These are phyloP conservation scores for Ctenosaura bakeri DNA, from an alignment of 2,797 vertebrate genomes.

Conservation along the genomic window DNA sequence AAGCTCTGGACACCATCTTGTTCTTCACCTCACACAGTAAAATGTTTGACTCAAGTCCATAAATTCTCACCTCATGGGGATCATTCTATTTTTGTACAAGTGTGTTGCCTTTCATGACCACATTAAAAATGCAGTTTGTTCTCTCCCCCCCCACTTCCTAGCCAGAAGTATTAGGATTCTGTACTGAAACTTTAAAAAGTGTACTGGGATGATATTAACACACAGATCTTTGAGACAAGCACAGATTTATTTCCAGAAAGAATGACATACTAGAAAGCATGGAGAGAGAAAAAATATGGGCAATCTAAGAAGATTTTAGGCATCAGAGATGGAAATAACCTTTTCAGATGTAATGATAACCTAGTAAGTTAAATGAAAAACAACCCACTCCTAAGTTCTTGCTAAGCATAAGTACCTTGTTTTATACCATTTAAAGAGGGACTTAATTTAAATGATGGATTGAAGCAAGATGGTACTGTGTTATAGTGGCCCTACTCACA, in stretches of 20 bases:
- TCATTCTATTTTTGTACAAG: conserved; percentile 8
- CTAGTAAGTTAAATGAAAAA: conserved; percentile 14
- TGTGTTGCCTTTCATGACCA: background rate
- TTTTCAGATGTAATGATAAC: background rate
- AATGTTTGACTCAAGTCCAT: background rate
- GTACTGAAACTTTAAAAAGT: conserved; percentile 11
- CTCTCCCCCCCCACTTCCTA: background rate
- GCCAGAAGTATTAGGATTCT: conserved; percentile 12
- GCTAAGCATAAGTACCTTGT: background rate
- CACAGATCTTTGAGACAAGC: conserved; percentile 29
- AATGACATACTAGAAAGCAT: conserved; percentile 4
- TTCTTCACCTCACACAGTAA: too few relatives aligned
- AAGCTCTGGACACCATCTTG: too few relatives aligned
- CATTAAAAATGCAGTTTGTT: conserved; percentile 24
- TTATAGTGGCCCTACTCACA: too few relatives aligned
- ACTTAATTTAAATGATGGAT: background rate
- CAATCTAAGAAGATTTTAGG: background rate
- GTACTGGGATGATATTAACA: conserved; percentile 21
- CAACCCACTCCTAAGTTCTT: background rate
- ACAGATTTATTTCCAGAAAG: conserved; percentile 30
- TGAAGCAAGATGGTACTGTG: background rate
- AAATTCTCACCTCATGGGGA: background rate
- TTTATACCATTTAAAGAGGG: background rate
- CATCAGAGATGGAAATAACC: background rate
- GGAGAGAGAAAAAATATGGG: background rate